A percentile compares a stretch with the other conserved stretches of the same genome.
These are phyloP conservation scores for Rutpela maculata DNA, from an alignment of 2,888 invertebrate species.

Conservation along the genomic window DNA sequence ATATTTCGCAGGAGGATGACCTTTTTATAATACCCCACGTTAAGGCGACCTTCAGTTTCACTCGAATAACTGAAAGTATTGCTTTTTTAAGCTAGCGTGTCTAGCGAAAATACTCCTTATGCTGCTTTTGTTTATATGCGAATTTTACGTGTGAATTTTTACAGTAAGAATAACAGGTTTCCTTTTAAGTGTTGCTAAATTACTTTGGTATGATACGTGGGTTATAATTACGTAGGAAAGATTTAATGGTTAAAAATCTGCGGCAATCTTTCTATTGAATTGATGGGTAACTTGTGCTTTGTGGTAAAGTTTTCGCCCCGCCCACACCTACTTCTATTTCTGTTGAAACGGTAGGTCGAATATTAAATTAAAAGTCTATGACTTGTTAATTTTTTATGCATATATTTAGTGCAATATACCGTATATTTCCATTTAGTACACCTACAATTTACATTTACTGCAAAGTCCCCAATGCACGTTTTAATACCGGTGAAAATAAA, in stretches of 20 bases:
- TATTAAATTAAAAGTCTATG: neutral
- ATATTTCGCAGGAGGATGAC: slow-evolving; percentile 2
- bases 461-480: neutral
- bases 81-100: slow-evolving; percentile 7
- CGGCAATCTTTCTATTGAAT: neutral
- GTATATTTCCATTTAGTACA: neutral
- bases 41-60: slow-evolving; percentile 11
- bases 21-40: slow-evolving; percentile 3
- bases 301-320: neutral
- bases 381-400: neutral
- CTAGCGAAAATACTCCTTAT: slow-evolving; percentile 7
- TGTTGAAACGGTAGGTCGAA: neutral
- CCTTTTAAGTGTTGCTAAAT: slow-evolving; percentile 18
- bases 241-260: slow-evolving; percentile 8
- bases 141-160: slow-evolving; percentile 7
- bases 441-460: neutral
- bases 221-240: slow-evolving; percentile 2
- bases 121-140: neutral
- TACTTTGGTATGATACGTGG: slow-evolving; percentile 1
- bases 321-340: neutral
- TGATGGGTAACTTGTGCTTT: slow-evolving; percentile 5
- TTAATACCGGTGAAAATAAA: neutral
- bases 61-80: slow-evolving; percentile 14
- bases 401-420: neutral
- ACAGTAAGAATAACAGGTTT: slow-evolving; percentile 25